A percentile compares a stretch with the other conserved stretches of the same genome.
Evolutionary conservation across 1,140 invertebrate species (phyloP).

Genomic region (Hypothenemus hampei): DNA sequence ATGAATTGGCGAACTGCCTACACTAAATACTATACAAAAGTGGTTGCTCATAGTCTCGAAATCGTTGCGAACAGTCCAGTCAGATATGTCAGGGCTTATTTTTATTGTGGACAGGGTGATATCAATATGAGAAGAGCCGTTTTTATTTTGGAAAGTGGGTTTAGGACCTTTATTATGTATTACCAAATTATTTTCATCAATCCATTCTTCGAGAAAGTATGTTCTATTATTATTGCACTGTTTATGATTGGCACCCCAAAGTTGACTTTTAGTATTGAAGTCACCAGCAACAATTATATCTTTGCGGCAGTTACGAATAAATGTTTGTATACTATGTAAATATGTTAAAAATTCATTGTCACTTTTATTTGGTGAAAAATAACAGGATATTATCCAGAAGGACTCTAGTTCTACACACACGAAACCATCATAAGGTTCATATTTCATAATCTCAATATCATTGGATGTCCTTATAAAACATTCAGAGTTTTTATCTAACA

Average conservation of each 20-base stretch:
- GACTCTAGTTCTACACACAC: no score
- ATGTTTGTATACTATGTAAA: not conserved
- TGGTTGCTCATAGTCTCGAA: not conserved
- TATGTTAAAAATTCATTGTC: not conserved
- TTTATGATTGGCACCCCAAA: not conserved
- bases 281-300: not conserved
- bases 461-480: no score
- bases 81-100: not conserved
- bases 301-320: not conserved
- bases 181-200: not conserved
- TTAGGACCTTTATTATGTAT: not conserved
- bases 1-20: not conserved
- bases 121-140: not conserved
- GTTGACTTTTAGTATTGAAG: not conserved
- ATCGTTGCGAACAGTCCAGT: not conserved
- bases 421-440: no score
- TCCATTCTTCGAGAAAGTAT: not conserved
- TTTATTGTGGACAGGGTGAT: not conserved
- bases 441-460: no score
- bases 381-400: no score
- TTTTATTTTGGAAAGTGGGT: not conserved
- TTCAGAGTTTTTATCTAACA: no score
- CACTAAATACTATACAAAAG: not conserved
- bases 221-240: not conserved
- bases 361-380: not conserved